Percentiles rank a stretch among this genome's conserved stretches.
Conservation (phyloP, 2,888 invertebrate species). For the Lepidonotus clava region DNA sequence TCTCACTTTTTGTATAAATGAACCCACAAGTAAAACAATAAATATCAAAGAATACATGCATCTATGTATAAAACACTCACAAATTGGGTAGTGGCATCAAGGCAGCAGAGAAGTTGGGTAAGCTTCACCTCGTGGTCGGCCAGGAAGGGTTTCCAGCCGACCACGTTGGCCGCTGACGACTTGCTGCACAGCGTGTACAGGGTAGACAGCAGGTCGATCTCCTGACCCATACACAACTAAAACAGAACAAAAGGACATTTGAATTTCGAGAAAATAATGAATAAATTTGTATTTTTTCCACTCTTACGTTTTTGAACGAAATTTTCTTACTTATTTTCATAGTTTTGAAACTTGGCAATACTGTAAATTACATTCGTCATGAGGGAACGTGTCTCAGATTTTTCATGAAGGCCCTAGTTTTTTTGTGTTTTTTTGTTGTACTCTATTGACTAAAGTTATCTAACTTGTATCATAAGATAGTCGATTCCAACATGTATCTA, state of each 20-base stretch:
- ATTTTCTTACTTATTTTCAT: background rate
- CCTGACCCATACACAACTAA: background rate
- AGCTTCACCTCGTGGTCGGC: conserved; percentile 45
- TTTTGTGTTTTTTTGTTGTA: too few relatives aligned
- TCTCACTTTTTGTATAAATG: too few relatives aligned
- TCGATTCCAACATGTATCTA: too few relatives aligned
- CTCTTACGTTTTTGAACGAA: background rate
- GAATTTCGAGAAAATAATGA: background rate
- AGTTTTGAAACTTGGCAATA: background rate
- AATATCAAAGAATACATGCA: too few relatives aligned
- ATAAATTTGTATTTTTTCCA: background rate
- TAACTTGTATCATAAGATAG: too few relatives aligned
- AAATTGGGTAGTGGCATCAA: background rate
- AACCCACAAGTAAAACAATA: too few relatives aligned
- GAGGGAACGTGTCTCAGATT: too few relatives aligned
- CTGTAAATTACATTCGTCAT: too few relatives aligned
- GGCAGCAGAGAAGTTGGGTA: background rate
- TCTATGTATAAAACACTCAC: too few relatives aligned
- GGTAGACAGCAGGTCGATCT: conserved; percentile 33
- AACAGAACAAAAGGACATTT: background rate
- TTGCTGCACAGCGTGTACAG: conserved; percentile 33
- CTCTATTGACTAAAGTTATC: too few relatives aligned
- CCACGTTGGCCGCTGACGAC: background rate
- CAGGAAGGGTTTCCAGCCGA: conserved; percentile 24
- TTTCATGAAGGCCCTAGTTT: too few relatives aligned